Evolutionary conservation across 2,888 invertebrate species (phyloP).

Genomic region (Azorinus chamasolen): DNA sequence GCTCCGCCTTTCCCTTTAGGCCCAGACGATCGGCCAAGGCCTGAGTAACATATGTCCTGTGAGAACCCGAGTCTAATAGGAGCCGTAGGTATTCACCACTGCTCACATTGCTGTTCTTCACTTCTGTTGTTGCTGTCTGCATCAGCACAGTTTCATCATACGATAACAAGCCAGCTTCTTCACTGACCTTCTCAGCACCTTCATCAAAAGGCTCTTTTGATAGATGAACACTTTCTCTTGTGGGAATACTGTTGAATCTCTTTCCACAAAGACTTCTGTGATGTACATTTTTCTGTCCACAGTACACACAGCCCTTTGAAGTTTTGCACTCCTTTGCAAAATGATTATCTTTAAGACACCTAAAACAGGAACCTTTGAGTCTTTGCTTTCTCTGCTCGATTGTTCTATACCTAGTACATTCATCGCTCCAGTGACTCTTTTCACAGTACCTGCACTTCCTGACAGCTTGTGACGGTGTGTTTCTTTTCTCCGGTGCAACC

Average conservation of each 20-base stretch:
- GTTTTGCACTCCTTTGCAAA: constrained; percentile 24
- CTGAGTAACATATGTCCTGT: no score
- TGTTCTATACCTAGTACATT: constrained; percentile 28
- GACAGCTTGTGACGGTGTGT: not conserved
- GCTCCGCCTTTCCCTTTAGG: constrained; percentile 7
- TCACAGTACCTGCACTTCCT: constrained; percentile 30
- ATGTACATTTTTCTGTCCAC: constrained; percentile 26
- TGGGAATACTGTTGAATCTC: constrained; percentile 7
- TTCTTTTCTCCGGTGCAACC: no score
- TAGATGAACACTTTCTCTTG: constrained; percentile 3
- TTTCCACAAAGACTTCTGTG: constrained; percentile 42
- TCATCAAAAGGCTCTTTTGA: not conserved
- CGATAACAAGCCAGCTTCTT: not conserved
- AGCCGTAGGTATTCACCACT: constrained; percentile 2
- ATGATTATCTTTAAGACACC: constrained; percentile 31
- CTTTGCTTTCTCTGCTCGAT: constrained; percentile 16
- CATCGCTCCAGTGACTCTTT: constrained; percentile 29
- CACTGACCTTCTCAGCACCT: no score
- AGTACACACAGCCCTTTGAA: constrained; percentile 27
- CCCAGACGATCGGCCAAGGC: no score
- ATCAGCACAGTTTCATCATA: not conserved
- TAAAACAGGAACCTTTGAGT: constrained; percentile 24
- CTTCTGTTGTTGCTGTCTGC: constrained; percentile 27
- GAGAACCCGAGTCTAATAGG: constrained; percentile 17
- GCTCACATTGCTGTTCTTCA: not conserved